These are phyloP conservation scores for Spongilla lacustris DNA, from an alignment of 37 sponge, comb jelly and placozoan genomes.

Conservation along the genomic window DNA sequence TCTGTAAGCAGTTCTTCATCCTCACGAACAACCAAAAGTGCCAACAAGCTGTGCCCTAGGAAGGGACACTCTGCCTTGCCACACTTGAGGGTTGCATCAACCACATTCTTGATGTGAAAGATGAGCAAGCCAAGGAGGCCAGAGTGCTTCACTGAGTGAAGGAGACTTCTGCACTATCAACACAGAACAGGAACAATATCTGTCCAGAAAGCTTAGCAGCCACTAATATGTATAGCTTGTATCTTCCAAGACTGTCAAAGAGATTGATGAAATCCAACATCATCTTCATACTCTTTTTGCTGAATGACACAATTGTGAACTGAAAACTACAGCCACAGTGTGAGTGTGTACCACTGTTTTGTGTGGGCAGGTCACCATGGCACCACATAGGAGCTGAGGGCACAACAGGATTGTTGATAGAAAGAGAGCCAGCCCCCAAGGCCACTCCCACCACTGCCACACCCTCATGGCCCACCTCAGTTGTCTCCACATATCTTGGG, in stretches of 20 bases:
- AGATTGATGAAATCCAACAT: not conserved
- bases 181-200: not conserved
- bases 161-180: not conserved
- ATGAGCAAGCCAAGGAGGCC: constrained; percentile 65
- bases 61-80: constrained; percentile 24
- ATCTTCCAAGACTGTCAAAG: constrained; percentile 21
- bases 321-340: not conserved
- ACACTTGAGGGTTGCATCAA: constrained; percentile 51
- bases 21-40: constrained; percentile 6
- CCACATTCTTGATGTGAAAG: constrained; percentile 69
- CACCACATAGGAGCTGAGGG: constrained; percentile 14
- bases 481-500: constrained; percentile 13
- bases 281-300: constrained; percentile 36
- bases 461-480: constrained; percentile 20
- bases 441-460: not conserved
- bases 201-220: not conserved
- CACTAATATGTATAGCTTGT: constrained; percentile 16
- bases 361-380: constrained; percentile 28
- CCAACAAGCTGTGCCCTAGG: constrained; percentile 32
- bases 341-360: constrained; percentile 18
- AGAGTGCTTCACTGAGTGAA: constrained; percentile 43
- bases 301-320: constrained; percentile 19
- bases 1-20: constrained; percentile 47
- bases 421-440: not conserved
- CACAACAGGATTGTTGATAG: not conserved